Percentiles rank a stretch among this genome's conserved stretches.
phyloP scores from a whole-genome alignment of 1,140 invertebrate genomes.

The Danaus melanippus region DNA sequence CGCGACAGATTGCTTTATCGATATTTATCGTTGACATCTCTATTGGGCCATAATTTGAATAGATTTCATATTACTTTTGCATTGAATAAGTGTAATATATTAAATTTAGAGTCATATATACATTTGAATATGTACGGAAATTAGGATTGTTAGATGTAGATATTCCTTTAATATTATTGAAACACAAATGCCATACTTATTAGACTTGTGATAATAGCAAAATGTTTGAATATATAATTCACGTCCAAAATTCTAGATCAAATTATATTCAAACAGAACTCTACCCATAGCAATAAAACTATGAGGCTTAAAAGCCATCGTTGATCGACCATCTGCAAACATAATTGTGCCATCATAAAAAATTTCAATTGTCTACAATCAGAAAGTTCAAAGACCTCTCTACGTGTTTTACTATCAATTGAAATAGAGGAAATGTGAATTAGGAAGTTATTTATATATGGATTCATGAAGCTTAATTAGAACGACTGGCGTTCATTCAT shows the following conservation, averaged over 20 bases:
- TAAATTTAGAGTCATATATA: too few relatives aligned
- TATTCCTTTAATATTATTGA: too few relatives aligned
- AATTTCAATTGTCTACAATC: conserved; percentile 17
- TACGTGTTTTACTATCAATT: conserved; percentile 36
- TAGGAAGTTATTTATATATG: conserved; percentile 43
- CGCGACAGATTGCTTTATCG: conserved; percentile 24
- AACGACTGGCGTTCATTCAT: conserved; percentile 24
- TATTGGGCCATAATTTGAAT: conserved; percentile 21
- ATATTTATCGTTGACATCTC: conserved; percentile 24
- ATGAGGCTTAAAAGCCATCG: conserved; percentile 1
- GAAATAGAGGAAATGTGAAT: conserved; percentile 46
- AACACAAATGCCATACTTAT: too few relatives aligned
- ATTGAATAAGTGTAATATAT: conserved; percentile 2
- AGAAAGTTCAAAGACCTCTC: conserved; percentile 22
- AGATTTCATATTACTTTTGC: conserved; percentile 18
- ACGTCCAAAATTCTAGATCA: too few relatives aligned
- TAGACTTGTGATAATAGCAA: too few relatives aligned
- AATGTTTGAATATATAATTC: too few relatives aligned
- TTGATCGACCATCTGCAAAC: conserved; percentile 1
- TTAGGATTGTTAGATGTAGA: too few relatives aligned
- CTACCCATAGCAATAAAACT: not conserved
- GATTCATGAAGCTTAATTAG: conserved; percentile 17
- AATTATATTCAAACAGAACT: too few relatives aligned
- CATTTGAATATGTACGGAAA: too few relatives aligned
- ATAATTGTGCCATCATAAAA: conserved; percentile 8